Evolutionary conservation across 2,888 invertebrate genomes (phyloP).

Genomic region (Plagodis dolabraria): DNA sequence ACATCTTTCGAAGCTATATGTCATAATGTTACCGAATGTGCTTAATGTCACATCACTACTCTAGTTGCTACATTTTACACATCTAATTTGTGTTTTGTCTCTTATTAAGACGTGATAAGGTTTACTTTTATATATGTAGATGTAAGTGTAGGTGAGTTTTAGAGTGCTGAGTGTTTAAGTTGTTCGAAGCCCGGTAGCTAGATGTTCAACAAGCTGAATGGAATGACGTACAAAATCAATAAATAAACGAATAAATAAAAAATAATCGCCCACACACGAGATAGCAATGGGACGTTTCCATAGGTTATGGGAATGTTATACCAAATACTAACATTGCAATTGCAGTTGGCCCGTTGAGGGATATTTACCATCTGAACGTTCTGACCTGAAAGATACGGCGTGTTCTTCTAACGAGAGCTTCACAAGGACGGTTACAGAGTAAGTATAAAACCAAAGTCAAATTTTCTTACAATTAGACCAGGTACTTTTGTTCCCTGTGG

Average conservation of each 20-base stretch:
- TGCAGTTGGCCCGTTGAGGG: background rate
- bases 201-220: constrained; percentile 65
- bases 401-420: no score
- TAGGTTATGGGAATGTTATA: background rate
- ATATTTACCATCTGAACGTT: background rate
- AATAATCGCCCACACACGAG: constrained; percentile 66
- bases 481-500: no score
- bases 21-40: background rate
- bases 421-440: no score
- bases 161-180: constrained; percentile 38
- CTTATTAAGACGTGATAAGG: constrained; percentile 17
- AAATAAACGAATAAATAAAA: constrained; percentile 62
- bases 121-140: constrained; percentile 7
- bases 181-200: constrained; percentile 74
- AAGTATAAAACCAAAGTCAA: no score
- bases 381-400: no score
- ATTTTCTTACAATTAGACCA: no score
- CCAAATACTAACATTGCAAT: no score
- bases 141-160: constrained; percentile 17
- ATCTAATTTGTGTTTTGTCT: background rate
- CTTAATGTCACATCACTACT: constrained; percentile 27
- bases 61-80: constrained; percentile 6
- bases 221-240: constrained; percentile 67
- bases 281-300: constrained; percentile 14
- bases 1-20: no score